These are phyloP conservation scores for Notiomystis cincta DNA, from an alignment of 2,113 vertebrate genomes.

Conservation along the genomic window DNA sequence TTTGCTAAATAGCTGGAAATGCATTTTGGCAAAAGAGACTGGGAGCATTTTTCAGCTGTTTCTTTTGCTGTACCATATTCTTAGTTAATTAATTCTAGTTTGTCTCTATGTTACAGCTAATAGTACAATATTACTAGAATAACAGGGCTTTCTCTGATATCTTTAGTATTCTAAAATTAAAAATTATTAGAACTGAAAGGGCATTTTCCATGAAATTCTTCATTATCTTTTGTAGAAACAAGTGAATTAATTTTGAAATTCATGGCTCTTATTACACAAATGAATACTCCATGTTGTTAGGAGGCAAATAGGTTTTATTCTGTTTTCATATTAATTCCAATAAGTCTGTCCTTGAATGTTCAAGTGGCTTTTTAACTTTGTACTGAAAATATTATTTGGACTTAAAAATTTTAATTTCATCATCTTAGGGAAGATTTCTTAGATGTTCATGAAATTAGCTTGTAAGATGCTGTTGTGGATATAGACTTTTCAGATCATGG, in stretches of 20 bases:
- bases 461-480: not conserved
- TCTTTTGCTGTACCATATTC: not conserved
- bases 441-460: not conserved
- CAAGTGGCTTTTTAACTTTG: not conserved
- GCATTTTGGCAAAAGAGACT: not conserved
- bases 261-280: not conserved
- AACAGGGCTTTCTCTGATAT: not conserved
- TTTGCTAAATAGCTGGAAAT: not conserved
- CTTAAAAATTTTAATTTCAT: not conserved
- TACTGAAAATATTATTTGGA: not conserved
- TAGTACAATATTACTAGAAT: not conserved
- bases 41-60: conserved; percentile 25
- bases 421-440: not conserved
- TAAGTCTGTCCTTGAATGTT: not conserved
- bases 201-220: conserved; percentile 25
- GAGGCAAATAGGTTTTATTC: not conserved
- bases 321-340: not conserved
- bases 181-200: conserved; percentile 27
- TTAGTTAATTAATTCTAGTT: conserved; percentile 33
- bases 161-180: conserved; percentile 9
- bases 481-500: not conserved
- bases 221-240: conserved; percentile 28
- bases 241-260: conserved; percentile 37
- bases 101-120: not conserved
- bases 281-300: not conserved